Evolutionary conservation across 2,888 invertebrate species (phyloP), one percentile per base, ranked within the genome.

Genomic region (Calliopum simillimum): DNA sequence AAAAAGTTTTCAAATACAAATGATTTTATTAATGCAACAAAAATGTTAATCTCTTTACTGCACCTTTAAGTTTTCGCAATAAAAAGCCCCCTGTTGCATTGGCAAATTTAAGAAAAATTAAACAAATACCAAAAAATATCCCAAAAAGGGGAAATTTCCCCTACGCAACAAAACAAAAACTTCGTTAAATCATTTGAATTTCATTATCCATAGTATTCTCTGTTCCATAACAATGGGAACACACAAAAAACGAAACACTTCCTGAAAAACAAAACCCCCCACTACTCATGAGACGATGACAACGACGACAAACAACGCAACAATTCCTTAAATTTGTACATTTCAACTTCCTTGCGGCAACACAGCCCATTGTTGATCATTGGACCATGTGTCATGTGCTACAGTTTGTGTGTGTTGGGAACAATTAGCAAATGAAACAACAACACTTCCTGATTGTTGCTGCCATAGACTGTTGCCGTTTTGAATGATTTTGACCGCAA

Each of bases 401-500:
- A 43, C 47, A 63, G 59, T 61, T 44, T 25, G 44, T 44, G n/a
- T n/a, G n/a, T n/a, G n/a, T n/a, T n/a, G n/a, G 63, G 66, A 55
- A 71, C 68, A 49, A 49, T 64, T 49, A 23, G 64, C 44, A 59
- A 64, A 14, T 59, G 71, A 53, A 73, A 64, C 68, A 67, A 44
- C 68, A 49, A 58, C 79, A 79, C 76, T 80, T 80, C 79, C 79
- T 81, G 79, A 79, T 77, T 79, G 77, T 78, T 78, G 78, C 74
- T 76, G 61, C 64, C 51, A 47, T 58, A 41, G 67, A 65, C 69
- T 70, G 68, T 62, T 64, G 69, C 63, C 46, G 58, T 56, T 21
- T 71, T 69, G 58, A 49, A 70, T 62, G 67, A 69, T 53, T 71
- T 61, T 63, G 63, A 73, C 73, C 73, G 66, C 73, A 73, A 73